Percentiles rank a stretch among this genome's conserved stretches.
Evolutionary conservation across 2,888 invertebrate species (phyloP).

Genomic region (Invenusta paracnida): DNA sequence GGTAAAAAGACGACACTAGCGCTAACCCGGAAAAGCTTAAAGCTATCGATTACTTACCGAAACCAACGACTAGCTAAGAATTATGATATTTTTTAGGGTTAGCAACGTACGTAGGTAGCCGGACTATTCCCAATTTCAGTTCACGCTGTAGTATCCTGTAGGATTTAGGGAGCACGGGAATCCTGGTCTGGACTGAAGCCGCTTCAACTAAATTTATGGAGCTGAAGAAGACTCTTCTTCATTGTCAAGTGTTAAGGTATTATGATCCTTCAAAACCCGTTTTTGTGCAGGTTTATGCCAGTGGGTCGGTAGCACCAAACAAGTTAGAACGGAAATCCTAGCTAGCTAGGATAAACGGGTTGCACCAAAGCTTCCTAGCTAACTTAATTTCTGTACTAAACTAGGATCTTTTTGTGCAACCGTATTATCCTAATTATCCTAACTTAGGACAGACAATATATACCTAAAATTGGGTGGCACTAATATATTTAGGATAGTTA

Average conservation of each 20-base stretch:
- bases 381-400: too few relatives aligned
- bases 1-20: not conserved
- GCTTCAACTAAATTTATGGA: not conserved
- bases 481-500: too few relatives aligned
- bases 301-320: not conserved
- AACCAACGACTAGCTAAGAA: not conserved
- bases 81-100: not conserved
- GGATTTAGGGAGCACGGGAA: not conserved
- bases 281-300: not conserved
- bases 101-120: conserved; percentile 14
- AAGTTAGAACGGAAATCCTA: not conserved
- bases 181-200: not conserved
- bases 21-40: not conserved
- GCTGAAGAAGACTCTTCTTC: not conserved
- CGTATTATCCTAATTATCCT: too few relatives aligned
- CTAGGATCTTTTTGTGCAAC: too few relatives aligned
- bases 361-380: too few relatives aligned
- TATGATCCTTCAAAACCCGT: conserved; percentile 21
- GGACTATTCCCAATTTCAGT: conserved; percentile 4
- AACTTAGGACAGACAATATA: too few relatives aligned
- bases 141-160: not conserved
- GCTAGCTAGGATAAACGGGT: too few relatives aligned
- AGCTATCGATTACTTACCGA: not conserved
- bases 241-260: not conserved
- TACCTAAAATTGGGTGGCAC: too few relatives aligned